Conservation (phyloP, 2,797 vertebrate species). For the Corythornis leucogaster region DNA sequence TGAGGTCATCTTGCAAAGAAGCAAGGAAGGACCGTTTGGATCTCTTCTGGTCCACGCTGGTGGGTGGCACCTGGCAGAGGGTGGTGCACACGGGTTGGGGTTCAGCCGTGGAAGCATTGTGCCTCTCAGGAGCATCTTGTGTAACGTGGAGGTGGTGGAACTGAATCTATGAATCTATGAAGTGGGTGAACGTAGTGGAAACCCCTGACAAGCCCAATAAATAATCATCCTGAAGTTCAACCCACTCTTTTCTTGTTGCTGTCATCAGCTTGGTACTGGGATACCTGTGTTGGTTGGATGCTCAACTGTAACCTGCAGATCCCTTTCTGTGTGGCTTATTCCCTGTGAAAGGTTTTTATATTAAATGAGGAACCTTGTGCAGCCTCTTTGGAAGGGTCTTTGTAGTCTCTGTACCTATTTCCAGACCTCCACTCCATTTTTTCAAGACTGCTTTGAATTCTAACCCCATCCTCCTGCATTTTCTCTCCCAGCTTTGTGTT, state of each 20-base stretch:
- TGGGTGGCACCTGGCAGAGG: not conserved
- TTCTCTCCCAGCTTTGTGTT: not conserved
- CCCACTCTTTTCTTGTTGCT: not conserved
- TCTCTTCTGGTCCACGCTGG: not conserved
- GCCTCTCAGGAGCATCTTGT: not conserved
- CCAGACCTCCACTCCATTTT: not conserved
- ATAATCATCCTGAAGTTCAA: not conserved
- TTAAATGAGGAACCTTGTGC: not conserved
- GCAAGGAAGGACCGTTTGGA: not conserved
- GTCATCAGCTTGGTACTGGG: too few species aligned
- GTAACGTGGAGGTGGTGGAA: not conserved
- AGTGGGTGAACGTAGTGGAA: too few species aligned
- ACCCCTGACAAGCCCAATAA: not conserved
- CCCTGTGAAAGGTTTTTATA: not conserved
- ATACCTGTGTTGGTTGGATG: not conserved
- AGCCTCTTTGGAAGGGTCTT: too few species aligned
- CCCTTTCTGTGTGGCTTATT: not conserved
- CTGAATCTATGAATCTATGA: too few species aligned
- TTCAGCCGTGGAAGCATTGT: not conserved
- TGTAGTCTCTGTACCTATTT: not conserved
- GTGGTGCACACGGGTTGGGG: not conserved
- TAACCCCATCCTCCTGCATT: not conserved
- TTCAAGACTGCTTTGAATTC: not conserved
- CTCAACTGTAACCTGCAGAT: not conserved
- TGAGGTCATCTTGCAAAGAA: not conserved